Conservation (phyloP, 2,113 vertebrate genomes). For the Trematocara nigrifrons region DNA sequence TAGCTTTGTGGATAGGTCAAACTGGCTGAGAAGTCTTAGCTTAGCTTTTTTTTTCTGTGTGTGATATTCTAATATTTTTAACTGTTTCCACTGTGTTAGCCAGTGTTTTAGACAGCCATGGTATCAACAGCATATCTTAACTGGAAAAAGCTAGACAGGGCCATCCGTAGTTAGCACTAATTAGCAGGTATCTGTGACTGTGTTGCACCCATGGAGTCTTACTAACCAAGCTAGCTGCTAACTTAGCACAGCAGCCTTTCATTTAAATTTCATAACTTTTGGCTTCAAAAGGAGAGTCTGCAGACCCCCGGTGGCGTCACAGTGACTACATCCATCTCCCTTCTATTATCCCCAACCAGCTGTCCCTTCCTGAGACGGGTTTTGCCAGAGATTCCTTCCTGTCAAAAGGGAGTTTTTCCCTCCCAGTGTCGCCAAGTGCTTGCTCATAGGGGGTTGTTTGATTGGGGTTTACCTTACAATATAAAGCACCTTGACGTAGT, state of each 20-base stretch:
- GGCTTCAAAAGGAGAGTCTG: neutral
- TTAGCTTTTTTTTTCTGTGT: neutral
- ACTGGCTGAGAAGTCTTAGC: neutral
- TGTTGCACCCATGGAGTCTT: neutral
- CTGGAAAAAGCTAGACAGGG: neutral
- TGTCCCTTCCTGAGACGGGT: neutral
- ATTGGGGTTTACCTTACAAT: neutral
- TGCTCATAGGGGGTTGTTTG: neutral
- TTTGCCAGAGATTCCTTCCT: neutral
- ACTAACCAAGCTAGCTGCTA: neutral
- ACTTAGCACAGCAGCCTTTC: neutral
- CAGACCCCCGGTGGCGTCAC: neutral
- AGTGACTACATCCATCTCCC: neutral
- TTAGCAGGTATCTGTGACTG: neutral
- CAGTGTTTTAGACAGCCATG: neutral
- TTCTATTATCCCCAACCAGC: neutral
- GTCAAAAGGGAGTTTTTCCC: neutral
- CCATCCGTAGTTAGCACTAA: accelerated
- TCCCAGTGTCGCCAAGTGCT: neutral
- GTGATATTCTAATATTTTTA: neutral
- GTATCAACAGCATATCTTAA: neutral
- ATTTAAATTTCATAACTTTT: neutral
- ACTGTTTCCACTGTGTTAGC: neutral
- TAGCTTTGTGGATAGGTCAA: neutral
- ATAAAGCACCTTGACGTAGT: neutral